Evolutionary conservation across 2,797 vertebrate genomes (phyloP), one percentile per base, ranked within the genome.

Genomic region (Oreochromis mossambicus): DNA sequence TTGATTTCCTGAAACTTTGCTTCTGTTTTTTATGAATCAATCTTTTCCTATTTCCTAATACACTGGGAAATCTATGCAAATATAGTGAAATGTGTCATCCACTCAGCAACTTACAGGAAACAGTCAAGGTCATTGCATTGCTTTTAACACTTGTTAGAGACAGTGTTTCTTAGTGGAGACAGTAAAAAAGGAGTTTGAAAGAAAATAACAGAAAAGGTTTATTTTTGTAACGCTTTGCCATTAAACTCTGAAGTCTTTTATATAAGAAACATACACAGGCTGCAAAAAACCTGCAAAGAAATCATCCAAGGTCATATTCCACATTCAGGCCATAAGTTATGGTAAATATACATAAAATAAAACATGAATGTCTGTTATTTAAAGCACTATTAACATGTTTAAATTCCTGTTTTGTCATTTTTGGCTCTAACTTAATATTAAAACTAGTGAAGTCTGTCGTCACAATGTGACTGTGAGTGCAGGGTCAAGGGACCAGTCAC

Each of bases 231-330:
- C 29, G 68, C 68, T 73, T 29, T 29, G 43, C 6, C 6, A 17
- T 73, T 73, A 19, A 26, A 46, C 14, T 73, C 2, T 19, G 24
- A 73, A 50, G 43, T 29, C 24, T 48, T 73, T 19, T 48, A 48
- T 48, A 50, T 73, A 8, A 12, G 43, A 73, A 73, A 48, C 43
- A 29, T 29, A 17, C 21, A 70, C 41, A 70, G 21, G 21, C 14
- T 46, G n/a, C 14, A 15, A 46, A 10, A 66, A 46, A 70, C 21
- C 3, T 1, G 1, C 19, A 26, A 43, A 43, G 38, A 68, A 0
- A 21, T 43, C 0, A 2, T 4, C 1, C 15, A 70, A 1, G 66
- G 41, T 46, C 8, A 48, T 26, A 12, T 29, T 29, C 41, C 68
- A 73, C 21, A 26, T 43, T 68, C 2, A 24, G 63, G 63, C n/a